Evolutionary conservation across 2,888 invertebrate species (phyloP).

Genomic region (Lithodes maja): DNA sequence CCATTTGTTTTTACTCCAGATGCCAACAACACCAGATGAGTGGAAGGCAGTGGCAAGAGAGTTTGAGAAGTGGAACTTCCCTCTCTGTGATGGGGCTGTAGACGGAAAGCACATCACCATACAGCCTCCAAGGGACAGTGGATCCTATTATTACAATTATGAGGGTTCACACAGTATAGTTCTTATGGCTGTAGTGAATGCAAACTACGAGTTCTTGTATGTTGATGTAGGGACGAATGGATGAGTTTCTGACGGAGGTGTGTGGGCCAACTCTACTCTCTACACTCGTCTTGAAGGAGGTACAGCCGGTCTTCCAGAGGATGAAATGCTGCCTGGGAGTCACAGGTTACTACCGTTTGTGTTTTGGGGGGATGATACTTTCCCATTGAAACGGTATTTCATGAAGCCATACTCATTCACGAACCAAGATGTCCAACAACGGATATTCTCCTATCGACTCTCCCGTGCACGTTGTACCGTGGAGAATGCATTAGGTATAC

Average conservation of each 20-base stretch:
- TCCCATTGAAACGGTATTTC: slow-evolving; percentile 33
- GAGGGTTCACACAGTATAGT: slow-evolving; percentile 28
- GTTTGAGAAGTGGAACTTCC: slow-evolving; percentile 42
- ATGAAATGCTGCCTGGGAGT: slow-evolving; percentile 18
- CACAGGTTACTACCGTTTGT: slow-evolving; percentile 36
- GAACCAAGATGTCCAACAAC: slow-evolving; percentile 18
- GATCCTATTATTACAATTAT: slow-evolving; percentile 21
- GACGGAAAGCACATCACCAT: slow-evolving; percentile 43
- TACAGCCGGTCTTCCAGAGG: slow-evolving; percentile 19
- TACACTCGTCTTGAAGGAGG: background rate
- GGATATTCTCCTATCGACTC: slow-evolving; percentile 57
- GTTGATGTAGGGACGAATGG: slow-evolving; percentile 56
- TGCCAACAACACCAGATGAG: slow-evolving; percentile 26
- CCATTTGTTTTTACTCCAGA: slow-evolving; percentile 34
- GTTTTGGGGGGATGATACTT: slow-evolving; percentile 53
- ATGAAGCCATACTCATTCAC: slow-evolving; percentile 43
- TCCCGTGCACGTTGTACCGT: slow-evolving; percentile 45
- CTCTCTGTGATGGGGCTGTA: slow-evolving; percentile 36
- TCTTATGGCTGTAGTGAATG: slow-evolving; percentile 36
- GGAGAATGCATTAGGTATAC: slow-evolving; percentile 61
- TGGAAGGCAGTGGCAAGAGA: slow-evolving; percentile 29
- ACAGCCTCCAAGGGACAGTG: slow-evolving; percentile 20
- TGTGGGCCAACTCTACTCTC: slow-evolving; percentile 30
- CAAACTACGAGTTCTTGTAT: slow-evolving; percentile 29
- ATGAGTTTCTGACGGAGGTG: slow-evolving; percentile 50